Percentiles rank a stretch among this genome's conserved stretches.
These are phyloP conservation scores for Pseudorectes ferrugineus DNA, from an alignment of 2,113 vertebrate species.

Conservation along the genomic window DNA sequence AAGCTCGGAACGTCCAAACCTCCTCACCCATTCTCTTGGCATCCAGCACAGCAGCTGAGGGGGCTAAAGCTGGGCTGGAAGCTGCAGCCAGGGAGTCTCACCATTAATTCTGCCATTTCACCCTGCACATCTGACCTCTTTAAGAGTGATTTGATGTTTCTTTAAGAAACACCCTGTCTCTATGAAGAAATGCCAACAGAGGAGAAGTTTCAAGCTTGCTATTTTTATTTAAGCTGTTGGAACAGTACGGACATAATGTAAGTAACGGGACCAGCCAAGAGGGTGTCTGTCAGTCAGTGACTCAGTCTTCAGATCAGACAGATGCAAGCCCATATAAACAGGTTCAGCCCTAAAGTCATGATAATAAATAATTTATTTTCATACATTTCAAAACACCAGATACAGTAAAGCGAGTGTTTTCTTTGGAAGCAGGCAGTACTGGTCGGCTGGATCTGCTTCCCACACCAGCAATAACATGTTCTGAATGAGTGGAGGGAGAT, in stretches of 20 bases:
- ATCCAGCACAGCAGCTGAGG: background rate
- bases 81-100: background rate
- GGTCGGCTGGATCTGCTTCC: conserved; percentile 8
- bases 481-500: conserved; percentile 24
- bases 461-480: conserved; percentile 26
- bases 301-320: conserved; percentile 50
- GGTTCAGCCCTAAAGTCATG: conserved; percentile 48
- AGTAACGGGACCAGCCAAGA: conserved; percentile 23
- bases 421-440: conserved; percentile 10
- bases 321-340: conserved; percentile 49
- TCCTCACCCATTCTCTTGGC: background rate
- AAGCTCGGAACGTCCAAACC: background rate
- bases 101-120: conserved; percentile 13
- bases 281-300: conserved; percentile 42
- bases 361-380: conserved; percentile 60
- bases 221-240: conserved; percentile 57
- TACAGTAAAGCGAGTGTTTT: conserved; percentile 32
- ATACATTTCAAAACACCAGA: conserved; percentile 29
- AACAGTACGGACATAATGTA: conserved; percentile 36
- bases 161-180: conserved; percentile 48
- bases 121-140: conserved; percentile 28
- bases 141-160: conserved; percentile 33
- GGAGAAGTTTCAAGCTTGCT: conserved; percentile 24
- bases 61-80: background rate
- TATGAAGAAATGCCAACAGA: conserved; percentile 56